phyloP scores from a whole-genome alignment of 2,888 invertebrate species.

The Mylabris sibirica region DNA sequence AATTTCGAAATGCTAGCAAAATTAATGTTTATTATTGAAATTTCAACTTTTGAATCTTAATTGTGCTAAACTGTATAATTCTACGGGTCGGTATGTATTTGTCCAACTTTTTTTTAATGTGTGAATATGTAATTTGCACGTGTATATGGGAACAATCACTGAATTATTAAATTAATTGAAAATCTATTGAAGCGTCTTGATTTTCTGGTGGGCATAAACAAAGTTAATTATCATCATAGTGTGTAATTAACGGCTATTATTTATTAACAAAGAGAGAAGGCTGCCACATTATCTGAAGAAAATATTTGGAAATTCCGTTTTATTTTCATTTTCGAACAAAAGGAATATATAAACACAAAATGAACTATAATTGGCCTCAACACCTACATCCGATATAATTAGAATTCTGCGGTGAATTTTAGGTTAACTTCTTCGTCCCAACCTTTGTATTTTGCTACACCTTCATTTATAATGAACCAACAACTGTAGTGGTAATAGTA shows the following conservation, averaged over 20 bases:
- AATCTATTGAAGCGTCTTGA: not conserved
- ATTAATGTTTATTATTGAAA: too few relatives aligned
- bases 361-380: not conserved
- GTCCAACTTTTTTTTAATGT: not conserved
- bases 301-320: constrained; percentile 7
- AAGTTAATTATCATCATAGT: not conserved
- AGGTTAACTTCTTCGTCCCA: not conserved
- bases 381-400: constrained; percentile 10
- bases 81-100: too few relatives aligned
- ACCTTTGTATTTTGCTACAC: constrained; percentile 20
- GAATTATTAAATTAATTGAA: not conserved
- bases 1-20: too few relatives aligned
- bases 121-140: not conserved
- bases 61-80: too few relatives aligned
- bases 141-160: not conserved
- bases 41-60: too few relatives aligned
- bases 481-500: not conserved
- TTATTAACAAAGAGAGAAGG: not conserved
- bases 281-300: not conserved
- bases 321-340: not conserved
- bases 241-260: not conserved
- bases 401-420: not conserved
- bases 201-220: not conserved
- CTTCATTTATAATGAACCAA: constrained; percentile 30
- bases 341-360: not conserved